These are phyloP conservation scores for Pseudopleuronectes americanus DNA, from an alignment of 2,797 vertebrate genomes.

Conservation along the genomic window DNA sequence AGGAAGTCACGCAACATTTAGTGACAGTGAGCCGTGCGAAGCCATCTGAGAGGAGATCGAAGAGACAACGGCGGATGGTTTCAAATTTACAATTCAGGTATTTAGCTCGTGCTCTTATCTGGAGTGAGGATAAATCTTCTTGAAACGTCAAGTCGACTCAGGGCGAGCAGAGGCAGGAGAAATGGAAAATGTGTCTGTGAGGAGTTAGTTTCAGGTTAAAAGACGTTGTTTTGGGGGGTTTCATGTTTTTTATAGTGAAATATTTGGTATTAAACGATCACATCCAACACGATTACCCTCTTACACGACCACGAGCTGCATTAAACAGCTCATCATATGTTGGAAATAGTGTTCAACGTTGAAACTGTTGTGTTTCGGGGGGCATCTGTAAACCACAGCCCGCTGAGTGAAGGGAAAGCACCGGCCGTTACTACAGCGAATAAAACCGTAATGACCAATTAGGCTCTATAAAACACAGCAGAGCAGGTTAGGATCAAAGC, in stretches of 20 bases:
- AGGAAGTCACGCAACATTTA: slow-evolving; percentile 72
- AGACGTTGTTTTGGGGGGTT: neutral
- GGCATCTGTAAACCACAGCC: slow-evolving; percentile 48
- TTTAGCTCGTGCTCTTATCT: neutral
- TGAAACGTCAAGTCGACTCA: neutral
- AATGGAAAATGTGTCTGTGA: neutral
- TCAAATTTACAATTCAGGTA: slow-evolving; percentile 3
- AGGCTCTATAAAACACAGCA: slow-evolving; percentile 64
- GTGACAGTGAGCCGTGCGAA: slow-evolving; percentile 62
- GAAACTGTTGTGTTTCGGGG: slow-evolving; percentile 34
- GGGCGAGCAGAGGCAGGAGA: slow-evolving; percentile 13
- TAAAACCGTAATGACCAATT: slow-evolving; percentile 73
- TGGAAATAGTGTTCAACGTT: slow-evolving; percentile 37
- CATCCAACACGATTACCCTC: slow-evolving; percentile 6
- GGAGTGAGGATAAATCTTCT: slow-evolving; percentile 7
- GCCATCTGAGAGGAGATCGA: slow-evolving; percentile 20
- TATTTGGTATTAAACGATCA: slow-evolving; percentile 8
- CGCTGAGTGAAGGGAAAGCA: slow-evolving; percentile 35
- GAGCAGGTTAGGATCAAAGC: slow-evolving; percentile 49
- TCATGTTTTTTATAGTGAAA: neutral
- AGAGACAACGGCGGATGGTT: slow-evolving; percentile 7
- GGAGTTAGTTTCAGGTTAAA: slow-evolving; percentile 12
- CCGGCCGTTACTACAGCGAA: slow-evolving; percentile 57
- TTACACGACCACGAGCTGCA: slow-evolving; percentile 26
- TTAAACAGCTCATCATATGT: slow-evolving; percentile 52